Evolutionary conservation across 2,797 vertebrate species (phyloP).

Genomic region (Aeoliscus strigatus): DNA sequence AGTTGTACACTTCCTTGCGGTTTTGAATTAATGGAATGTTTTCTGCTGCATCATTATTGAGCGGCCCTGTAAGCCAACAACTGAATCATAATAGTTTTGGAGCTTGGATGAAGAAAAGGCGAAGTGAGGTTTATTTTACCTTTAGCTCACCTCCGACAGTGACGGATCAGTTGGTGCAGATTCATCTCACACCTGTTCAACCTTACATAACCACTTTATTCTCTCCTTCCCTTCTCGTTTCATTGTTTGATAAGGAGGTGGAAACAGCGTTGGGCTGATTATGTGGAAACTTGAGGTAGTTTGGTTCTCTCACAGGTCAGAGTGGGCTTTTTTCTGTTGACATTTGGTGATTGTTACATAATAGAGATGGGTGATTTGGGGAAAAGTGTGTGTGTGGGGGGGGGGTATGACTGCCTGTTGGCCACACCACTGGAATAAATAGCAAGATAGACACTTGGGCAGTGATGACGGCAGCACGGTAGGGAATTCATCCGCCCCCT

Average conservation of each 20-base stretch:
- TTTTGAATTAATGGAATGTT: constrained; percentile 51
- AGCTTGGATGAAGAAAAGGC: constrained; percentile 25
- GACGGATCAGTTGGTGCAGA: too few species aligned
- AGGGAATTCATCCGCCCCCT: constrained; percentile 36
- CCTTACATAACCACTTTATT: too few species aligned
- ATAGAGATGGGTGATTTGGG: too few species aligned
- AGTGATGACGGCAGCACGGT: constrained; percentile 30
- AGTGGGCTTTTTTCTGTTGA: too few species aligned
- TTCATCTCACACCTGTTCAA: too few species aligned
- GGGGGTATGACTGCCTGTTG: constrained; percentile 33
- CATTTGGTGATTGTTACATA: too few species aligned
- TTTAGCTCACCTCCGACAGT: too few species aligned
- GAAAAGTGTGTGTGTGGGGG: too few species aligned
- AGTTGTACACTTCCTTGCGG: constrained; percentile 42
- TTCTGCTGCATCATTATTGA: constrained; percentile 57
- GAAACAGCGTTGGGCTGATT: constrained; percentile 10
- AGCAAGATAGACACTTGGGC: constrained; percentile 33
- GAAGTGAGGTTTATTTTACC: too few species aligned
- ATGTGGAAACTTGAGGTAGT: constrained; percentile 16
- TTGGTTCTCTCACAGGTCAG: too few species aligned
- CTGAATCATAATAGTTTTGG: constrained; percentile 34
- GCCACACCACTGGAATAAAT: constrained; percentile 49
- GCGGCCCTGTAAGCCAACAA: constrained; percentile 33
- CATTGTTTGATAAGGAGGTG: too few species aligned
- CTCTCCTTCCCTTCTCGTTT: constrained; percentile 6